Conservation (phyloP, 2,888 invertebrate species). For the Nomada ferruginata region DNA sequence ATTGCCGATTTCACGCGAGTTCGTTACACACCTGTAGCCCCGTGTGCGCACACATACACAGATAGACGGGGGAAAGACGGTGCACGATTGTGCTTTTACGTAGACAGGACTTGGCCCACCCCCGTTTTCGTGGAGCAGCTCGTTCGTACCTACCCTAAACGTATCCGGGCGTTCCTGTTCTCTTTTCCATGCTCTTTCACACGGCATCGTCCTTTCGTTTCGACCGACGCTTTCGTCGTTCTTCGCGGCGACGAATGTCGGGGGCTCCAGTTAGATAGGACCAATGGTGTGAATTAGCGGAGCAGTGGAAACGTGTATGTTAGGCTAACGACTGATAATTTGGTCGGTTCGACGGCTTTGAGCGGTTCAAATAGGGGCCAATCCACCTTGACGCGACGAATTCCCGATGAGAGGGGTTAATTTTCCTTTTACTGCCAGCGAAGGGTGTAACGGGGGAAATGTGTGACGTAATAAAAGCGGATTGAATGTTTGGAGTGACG, state of each 20-base stretch:
- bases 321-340: constrained; percentile 10
- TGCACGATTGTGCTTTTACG: neutral
- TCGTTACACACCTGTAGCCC: constrained; percentile 53
- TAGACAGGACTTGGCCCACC: neutral
- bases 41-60: neutral
- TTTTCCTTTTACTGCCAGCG: constrained; percentile 23
- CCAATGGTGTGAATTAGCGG: constrained; percentile 23
- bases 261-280: neutral
- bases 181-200: neutral
- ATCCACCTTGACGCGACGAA: constrained; percentile 33
- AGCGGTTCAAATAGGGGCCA: constrained; percentile 18
- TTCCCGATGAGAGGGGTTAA: constrained; percentile 14
- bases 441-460: too few relatives aligned
- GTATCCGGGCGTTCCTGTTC: constrained; percentile 16
- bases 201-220: neutral
- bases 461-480: too few relatives aligned
- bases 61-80: neutral
- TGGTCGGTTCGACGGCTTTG: constrained; percentile 14
- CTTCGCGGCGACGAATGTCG: constrained; percentile 12
- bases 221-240: constrained; percentile 26
- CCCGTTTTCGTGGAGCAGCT: neutral
- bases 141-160: constrained; percentile 20
- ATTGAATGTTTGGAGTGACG: too few relatives aligned
- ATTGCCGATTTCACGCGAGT: constrained; percentile 63
- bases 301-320: constrained; percentile 20